Conservation (phyloP, 2,888 invertebrate genomes). For the Drosophila austrosaltans region DNA sequence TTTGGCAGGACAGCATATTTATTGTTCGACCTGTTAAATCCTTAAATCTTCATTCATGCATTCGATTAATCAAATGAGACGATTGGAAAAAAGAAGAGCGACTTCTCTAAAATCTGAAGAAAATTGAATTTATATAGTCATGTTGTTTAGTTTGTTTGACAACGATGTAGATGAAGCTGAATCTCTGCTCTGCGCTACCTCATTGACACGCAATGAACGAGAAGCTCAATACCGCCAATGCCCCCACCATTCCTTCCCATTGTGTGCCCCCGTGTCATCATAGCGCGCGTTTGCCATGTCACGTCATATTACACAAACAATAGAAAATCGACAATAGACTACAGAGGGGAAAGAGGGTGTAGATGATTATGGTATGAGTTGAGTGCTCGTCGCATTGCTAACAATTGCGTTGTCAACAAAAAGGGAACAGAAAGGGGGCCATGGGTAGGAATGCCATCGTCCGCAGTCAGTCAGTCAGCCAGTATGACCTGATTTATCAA, state of each 20-base stretch:
- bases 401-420: background rate
- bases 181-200: conserved; percentile 29
- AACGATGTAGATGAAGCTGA: conserved; percentile 32
- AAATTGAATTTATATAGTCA: conserved; percentile 65
- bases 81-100: conserved; percentile 21
- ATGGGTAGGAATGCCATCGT: conserved; percentile 18
- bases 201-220: conserved; percentile 55
- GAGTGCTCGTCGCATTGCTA: conserved; percentile 17
- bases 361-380: conserved; percentile 12
- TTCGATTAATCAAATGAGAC: conserved; percentile 53
- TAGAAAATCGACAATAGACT: conserved; percentile 30
- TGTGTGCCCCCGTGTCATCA: conserved; percentile 29
- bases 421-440: background rate
- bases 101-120: conserved; percentile 43
- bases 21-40: conserved; percentile 20
- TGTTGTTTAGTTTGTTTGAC: conserved; percentile 42
- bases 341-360: conserved; percentile 17
- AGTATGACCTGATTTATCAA: conserved; percentile 76
- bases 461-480: conserved; percentile 58
- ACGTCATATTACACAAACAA: conserved; percentile 75
- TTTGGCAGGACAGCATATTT: conserved; percentile 42
- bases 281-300: conserved; percentile 62
- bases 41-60: conserved; percentile 33
- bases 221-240: background rate
- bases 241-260: conserved; percentile 1